These are phyloP conservation scores for Semotilus atromaculatus DNA, from an alignment of 2,797 vertebrate genomes.

Conservation along the genomic window DNA sequence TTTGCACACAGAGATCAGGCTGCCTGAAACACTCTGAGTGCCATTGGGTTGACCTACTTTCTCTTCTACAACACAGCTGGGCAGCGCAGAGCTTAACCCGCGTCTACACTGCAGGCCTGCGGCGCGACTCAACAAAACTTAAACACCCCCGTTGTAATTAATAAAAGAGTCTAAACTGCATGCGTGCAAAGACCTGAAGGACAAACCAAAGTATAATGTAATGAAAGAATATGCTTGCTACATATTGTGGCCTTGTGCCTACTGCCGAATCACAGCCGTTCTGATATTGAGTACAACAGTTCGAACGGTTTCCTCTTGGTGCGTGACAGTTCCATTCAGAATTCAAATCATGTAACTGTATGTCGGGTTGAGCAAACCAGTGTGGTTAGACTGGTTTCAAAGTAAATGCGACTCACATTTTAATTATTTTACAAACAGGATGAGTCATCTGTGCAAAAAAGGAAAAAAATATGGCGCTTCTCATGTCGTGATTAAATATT, in stretches of 20 bases:
- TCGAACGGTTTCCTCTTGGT: background rate
- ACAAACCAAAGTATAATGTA: background rate
- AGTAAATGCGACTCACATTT: conserved; percentile 44
- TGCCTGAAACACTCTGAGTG: background rate
- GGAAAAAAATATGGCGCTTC: background rate
- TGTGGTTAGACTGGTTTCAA: conserved; percentile 38
- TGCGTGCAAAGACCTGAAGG: background rate
- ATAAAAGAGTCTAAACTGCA: background rate
- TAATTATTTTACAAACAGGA: background rate
- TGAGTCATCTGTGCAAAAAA: conserved; percentile 19
- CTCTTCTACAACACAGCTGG: conserved; percentile 73
- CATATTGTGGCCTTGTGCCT: background rate
- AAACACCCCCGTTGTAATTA: background rate
- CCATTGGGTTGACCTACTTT: conserved; percentile 77
- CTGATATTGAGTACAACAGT: background rate
- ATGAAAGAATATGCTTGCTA: background rate
- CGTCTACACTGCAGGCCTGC: background rate
- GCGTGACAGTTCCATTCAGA: conserved; percentile 8
- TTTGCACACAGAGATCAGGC: conserved; percentile 26
- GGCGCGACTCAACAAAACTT: background rate
- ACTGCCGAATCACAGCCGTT: background rate
- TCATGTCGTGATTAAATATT: background rate
- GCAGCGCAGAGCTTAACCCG: conserved; percentile 53
- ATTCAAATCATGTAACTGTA: conserved; percentile 10
- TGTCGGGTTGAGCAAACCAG: conserved; percentile 10